Evolutionary conservation across 2,797 vertebrate species (phyloP).

Genomic region (Nannoperca obscura): DNA sequence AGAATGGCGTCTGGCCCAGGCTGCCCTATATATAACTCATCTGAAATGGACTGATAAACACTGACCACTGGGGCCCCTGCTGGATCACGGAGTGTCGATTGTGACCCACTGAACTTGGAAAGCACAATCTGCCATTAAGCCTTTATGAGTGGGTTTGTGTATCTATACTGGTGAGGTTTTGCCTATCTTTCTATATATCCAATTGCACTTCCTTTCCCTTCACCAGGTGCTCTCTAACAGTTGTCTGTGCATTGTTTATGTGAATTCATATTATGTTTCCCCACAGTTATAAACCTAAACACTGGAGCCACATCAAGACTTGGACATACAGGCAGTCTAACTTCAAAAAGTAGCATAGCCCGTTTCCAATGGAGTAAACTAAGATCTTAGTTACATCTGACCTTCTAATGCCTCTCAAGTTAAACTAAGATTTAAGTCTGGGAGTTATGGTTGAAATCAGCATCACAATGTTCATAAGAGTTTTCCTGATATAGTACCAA

Average conservation of each 20-base stretch:
- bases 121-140: constrained; percentile 76
- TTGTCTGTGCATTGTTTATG: constrained; percentile 39
- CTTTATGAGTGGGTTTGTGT: constrained; percentile 50
- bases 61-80: constrained; percentile 75
- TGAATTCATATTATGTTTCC: constrained; percentile 45
- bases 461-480: background rate
- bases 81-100: constrained; percentile 75
- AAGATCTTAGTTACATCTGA: constrained; percentile 32
- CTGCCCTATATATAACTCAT: constrained; percentile 86
- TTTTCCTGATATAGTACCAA: background rate
- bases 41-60: constrained; percentile 86
- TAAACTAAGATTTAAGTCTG: constrained; percentile 7
- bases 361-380: constrained; percentile 17
- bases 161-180: constrained; percentile 23
- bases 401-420: background rate
- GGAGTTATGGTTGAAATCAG: background rate
- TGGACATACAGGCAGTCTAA: constrained; percentile 25
- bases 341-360: constrained; percentile 23
- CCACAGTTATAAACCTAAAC: constrained; percentile 32
- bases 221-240: constrained; percentile 20
- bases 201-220: constrained; percentile 34
- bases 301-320: constrained; percentile 34
- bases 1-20: constrained; percentile 82
- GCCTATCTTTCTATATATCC: constrained; percentile 37
- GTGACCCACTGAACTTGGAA: constrained; percentile 83